phyloP scores from a whole-genome alignment of 2,888 invertebrate species.

The Pseudococcus viburni region DNA sequence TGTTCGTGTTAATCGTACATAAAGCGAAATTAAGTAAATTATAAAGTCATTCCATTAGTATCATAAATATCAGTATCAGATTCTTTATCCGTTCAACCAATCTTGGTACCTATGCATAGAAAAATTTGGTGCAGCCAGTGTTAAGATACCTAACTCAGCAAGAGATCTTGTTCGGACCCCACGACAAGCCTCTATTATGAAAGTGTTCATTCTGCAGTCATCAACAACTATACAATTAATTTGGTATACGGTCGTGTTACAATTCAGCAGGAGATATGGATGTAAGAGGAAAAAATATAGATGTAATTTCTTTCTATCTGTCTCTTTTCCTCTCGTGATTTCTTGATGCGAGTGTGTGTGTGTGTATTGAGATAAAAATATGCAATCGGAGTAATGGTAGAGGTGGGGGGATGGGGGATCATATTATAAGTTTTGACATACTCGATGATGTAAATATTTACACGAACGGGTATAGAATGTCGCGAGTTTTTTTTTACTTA shows the following conservation, averaged over 20 bases:
- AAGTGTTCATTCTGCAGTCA: constrained; percentile 64
- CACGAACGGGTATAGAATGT: not conserved
- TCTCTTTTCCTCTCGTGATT: not conserved
- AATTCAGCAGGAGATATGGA: constrained; percentile 61
- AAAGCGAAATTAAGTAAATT: constrained; percentile 65
- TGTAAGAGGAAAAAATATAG: constrained; percentile 45
- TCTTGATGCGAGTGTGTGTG: not conserved
- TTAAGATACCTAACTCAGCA: constrained; percentile 61
- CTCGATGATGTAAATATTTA: constrained; percentile 53
- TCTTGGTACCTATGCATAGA: not conserved
- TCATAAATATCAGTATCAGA: constrained; percentile 60
- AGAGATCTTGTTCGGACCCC: constrained; percentile 62
- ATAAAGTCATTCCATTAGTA: constrained; percentile 63
- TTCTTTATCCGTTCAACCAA: constrained; percentile 52
- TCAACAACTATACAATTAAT: constrained; percentile 65
- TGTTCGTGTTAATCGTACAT: constrained; percentile 64
- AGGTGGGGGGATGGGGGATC: not conserved
- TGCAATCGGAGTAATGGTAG: not conserved
- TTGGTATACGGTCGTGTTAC: constrained; percentile 63
- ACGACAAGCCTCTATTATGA: constrained; percentile 61
- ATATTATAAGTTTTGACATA: constrained; percentile 47
- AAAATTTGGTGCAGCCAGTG: constrained; percentile 48
- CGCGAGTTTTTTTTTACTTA: constrained; percentile 12
- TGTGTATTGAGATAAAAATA: not conserved
- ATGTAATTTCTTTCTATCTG: constrained; percentile 55